A percentile compares a stretch with the other conserved stretches of the same genome.
Evolutionary conservation across 2,113 vertebrate species (phyloP).

Genomic region (Cavia aperea): DNA sequence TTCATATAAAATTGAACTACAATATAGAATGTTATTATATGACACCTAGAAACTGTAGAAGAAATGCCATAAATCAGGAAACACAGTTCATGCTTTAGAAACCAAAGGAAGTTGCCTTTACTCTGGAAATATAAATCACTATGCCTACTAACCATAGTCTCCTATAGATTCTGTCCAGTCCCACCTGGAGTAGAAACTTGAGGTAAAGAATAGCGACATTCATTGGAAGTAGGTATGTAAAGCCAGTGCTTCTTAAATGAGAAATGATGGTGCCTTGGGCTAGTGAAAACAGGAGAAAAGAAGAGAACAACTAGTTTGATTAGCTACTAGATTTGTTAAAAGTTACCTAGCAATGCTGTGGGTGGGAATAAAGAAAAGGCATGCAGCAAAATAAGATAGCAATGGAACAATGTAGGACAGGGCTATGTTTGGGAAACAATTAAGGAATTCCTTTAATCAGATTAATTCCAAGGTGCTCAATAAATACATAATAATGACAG

Average conservation of each 20-base stretch:
- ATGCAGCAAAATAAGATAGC: not conserved
- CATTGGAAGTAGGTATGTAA: not conserved
- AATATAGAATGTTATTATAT: not conserved
- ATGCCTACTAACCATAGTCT: not conserved
- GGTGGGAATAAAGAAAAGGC: not conserved
- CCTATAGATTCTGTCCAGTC: not conserved
- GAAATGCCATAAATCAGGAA: not conserved
- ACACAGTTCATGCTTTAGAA: not conserved
- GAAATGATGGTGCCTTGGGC: not conserved
- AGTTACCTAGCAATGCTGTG: not conserved
- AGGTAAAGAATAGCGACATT: not conserved
- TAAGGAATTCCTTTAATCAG: not conserved
- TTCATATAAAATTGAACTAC: not conserved
- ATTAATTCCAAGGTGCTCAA: not conserved
- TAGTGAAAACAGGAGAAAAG: not conserved
- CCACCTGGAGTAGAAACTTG: not conserved
- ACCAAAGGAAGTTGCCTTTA: not conserved
- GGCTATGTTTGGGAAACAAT: not conserved
- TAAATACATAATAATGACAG: not conserved
- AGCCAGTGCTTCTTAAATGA: not conserved
- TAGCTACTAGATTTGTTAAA: not conserved
- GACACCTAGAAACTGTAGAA: not conserved
- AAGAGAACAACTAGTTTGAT: not conserved
- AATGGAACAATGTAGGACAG: not conserved
- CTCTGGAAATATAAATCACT: not conserved